Conservation (phyloP, 2,113 vertebrate genomes). For the Agapornis roseicollis region DNA sequence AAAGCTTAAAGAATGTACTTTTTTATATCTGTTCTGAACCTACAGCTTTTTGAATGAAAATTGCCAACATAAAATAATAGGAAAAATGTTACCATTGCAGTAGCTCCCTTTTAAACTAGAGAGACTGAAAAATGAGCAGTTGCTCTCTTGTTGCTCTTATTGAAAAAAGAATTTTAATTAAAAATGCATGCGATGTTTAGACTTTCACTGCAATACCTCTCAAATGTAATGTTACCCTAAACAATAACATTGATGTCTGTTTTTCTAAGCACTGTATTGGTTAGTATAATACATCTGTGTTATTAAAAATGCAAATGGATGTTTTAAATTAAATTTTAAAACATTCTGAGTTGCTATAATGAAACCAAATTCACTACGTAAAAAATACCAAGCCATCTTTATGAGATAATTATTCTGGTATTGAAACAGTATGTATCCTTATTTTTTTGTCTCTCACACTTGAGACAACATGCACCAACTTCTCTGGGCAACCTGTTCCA, state of each 20-base stretch:
- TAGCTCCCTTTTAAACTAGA: background rate
- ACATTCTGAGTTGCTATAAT: background rate
- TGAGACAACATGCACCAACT: background rate
- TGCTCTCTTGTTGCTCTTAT: background rate
- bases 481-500: background rate
- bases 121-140: background rate
- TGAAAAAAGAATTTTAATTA: conserved; percentile 3
- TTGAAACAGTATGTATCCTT: accelerated
- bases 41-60: background rate
- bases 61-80: background rate
- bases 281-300: background rate
- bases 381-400: background rate
- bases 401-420: background rate
- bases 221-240: background rate
- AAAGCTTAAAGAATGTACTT: background rate
- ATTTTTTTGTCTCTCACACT: background rate
- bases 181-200: background rate
- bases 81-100: background rate
- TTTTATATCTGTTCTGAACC: background rate
- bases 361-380: background rate
- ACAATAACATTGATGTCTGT: background rate
- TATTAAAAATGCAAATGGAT: background rate
- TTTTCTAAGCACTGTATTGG: background rate
- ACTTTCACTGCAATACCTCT: background rate
- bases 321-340: background rate